Evolutionary conservation across 2,797 vertebrate genomes (phyloP), one percentile per base, ranked within the genome.

Genomic region (Melanotaenia trifasciata): DNA sequence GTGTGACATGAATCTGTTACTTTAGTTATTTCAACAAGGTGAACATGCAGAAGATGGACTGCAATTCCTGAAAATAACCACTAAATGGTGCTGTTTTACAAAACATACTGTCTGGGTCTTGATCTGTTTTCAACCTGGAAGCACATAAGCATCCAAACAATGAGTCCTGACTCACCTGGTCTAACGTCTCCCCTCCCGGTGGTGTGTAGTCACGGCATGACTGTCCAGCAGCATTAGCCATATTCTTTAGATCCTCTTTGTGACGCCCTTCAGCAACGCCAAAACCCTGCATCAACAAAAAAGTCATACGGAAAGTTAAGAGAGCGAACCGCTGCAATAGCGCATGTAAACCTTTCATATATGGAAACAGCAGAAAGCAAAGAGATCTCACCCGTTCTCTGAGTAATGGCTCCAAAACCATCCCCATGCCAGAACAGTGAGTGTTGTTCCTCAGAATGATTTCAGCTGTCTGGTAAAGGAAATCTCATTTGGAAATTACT

Each of bases 171-270:
- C 91, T 51, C 89, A 99, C 98, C 95, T 99, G 93, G 56, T 96
- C 95, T 30, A 96, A 70, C 0, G 97, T 98, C 92, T 99, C 97
- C 85, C 97, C 98, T 77, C 96, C 97, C 0, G 96, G 94, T 0
- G 98, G 97, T 0, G 98, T 98, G 82, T 95, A 99, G 20, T 93
- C 91, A 5, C 95, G 94, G 65, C 95, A 96, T 0, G 97, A 94
- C 73, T 96, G 92, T 14, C 97, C 96, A 0, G 95, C 94, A 26
- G 95, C 95, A 20, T 95, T 97, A 57, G 98, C 98, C 97, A 99
- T 96, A 57, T 95, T 95, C 89, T 96, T 97, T 35, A 98, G 83
- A 35, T 96, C 93, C 26, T 95, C 91, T 76, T 97, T 94, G 0
- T 94, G 94, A 33, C 82, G 95, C 33, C 97, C 97, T 90, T 99